These are phyloP conservation scores for Tragelaphus scriptus DNA, from an alignment of 2,113 vertebrate species.

Conservation along the genomic window DNA sequence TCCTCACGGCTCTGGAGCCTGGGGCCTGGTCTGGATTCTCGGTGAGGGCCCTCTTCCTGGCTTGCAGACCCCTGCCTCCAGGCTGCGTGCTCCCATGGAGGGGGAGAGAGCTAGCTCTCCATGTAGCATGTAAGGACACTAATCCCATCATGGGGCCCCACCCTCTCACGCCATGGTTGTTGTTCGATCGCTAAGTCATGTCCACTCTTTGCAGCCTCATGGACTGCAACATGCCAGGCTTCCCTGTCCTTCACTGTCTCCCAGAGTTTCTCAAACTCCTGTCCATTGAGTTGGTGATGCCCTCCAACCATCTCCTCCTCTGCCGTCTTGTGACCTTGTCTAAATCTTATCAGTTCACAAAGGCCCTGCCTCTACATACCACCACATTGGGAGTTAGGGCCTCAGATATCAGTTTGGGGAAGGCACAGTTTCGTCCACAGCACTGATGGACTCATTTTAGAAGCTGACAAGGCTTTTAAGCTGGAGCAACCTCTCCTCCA, in stretches of 20 bases:
- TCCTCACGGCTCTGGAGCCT: not conserved
- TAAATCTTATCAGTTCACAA: not conserved
- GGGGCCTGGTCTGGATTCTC: not conserved
- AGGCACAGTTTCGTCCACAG: not conserved
- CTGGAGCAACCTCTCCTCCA: not conserved
- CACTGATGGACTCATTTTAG: not conserved
- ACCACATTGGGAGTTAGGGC: not conserved
- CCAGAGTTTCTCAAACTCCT: not conserved
- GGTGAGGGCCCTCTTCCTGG: not conserved
- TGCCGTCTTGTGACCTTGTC: not conserved
- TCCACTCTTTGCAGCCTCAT: not conserved
- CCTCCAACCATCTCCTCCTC: not conserved
- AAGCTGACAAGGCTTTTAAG: not conserved
- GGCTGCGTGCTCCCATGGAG: not conserved
- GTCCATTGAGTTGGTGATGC: not conserved
- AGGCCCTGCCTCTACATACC: not conserved
- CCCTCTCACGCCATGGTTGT: accelerated
- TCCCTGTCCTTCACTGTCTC: not conserved
- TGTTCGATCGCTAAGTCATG: not conserved
- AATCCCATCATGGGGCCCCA: not conserved
- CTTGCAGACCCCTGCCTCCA: not conserved
- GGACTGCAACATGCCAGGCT: not conserved
- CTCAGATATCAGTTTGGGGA: not conserved
- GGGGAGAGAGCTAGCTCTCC: too few relatives aligned
- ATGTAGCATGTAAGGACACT: not conserved